These are phyloP conservation scores for Drosophila burlai DNA, from an alignment of 1,140 invertebrate species.

Conservation along the genomic window DNA sequence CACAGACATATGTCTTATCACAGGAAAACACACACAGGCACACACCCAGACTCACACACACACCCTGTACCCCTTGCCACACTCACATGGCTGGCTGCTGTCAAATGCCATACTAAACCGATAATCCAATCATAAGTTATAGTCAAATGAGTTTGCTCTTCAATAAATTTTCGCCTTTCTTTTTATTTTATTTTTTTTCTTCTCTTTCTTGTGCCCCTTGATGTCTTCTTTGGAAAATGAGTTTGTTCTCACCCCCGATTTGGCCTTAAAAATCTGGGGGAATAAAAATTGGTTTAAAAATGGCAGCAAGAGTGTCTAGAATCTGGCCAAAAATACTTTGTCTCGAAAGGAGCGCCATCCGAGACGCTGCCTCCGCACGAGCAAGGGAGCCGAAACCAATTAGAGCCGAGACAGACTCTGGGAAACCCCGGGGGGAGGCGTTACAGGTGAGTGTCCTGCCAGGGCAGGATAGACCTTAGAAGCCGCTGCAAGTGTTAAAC, in stretches of 20 bases:
- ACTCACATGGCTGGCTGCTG: slow-evolving; percentile 50
- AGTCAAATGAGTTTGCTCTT: slow-evolving; percentile 81
- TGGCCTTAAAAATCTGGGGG: too few relatives aligned
- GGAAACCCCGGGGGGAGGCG: neutral
- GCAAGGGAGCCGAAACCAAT: slow-evolving; percentile 24
- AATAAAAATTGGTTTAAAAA: neutral
- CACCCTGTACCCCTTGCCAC: slow-evolving; percentile 6
- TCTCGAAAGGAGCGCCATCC: slow-evolving; percentile 30
- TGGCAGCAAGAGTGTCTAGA: slow-evolving; percentile 8
- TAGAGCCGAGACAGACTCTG: slow-evolving; percentile 4
- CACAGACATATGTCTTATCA: slow-evolving; percentile 77
- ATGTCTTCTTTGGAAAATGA: slow-evolving; percentile 37
- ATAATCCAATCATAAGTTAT: slow-evolving; percentile 83
- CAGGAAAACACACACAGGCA: slow-evolving; percentile 48
- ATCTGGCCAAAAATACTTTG: slow-evolving; percentile 46
- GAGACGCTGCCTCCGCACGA: slow-evolving; percentile 30
- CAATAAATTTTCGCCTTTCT: slow-evolving; percentile 76
- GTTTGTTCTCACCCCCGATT: neutral
- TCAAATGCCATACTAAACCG: slow-evolving; percentile 82
- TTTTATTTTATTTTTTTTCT: neutral
- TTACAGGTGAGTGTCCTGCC: slow-evolving; percentile 28
- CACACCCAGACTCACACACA: slow-evolving; percentile 1
- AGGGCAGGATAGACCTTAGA: neutral
- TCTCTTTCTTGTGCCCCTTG: slow-evolving; percentile 26
- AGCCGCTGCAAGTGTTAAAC: neutral